Evolutionary conservation across 1,140 invertebrate species (phyloP).

Genomic region (Drosophila truncata): DNA sequence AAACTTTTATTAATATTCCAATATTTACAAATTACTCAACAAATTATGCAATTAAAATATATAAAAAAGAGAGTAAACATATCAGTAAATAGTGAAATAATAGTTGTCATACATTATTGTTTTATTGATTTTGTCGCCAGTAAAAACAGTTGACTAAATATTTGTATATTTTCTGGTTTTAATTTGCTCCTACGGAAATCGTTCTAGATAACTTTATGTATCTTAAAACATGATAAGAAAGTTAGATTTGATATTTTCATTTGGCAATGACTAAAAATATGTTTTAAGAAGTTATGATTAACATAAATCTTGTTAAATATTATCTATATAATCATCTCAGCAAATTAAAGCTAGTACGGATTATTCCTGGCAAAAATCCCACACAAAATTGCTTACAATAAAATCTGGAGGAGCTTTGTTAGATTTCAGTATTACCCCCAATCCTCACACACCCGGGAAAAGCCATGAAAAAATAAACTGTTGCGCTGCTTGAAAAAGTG

Average conservation of each 20-base stretch:
- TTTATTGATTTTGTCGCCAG: neutral
- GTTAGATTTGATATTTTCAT: neutral
- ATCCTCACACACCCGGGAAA: slow-evolving; percentile 19
- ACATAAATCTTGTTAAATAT: no score
- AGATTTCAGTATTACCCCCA: slow-evolving; percentile 18
- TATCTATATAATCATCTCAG: neutral
- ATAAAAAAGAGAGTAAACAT: neutral
- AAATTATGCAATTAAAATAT: slow-evolving; percentile 9
- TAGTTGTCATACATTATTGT: slow-evolving; percentile 1
- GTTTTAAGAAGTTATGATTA: neutral
- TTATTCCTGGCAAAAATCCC: slow-evolving; percentile 3
- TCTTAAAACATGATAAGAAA: neutral
- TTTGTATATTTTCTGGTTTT: neutral
- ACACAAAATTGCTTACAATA: slow-evolving; percentile 27
- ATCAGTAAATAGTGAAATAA: neutral
- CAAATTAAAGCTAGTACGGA: neutral
- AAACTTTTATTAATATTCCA: no score
- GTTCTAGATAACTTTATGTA: neutral
- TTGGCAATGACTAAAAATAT: neutral
- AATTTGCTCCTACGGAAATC: neutral
- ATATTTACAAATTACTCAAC: neutral
- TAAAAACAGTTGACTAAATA: neutral
- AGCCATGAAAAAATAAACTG: slow-evolving; percentile 72
- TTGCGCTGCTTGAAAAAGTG: slow-evolving; percentile 46
- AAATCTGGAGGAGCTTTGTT: slow-evolving; percentile 18